A percentile compares a stretch with the other conserved stretches of the same genome.
These are phyloP conservation scores for Anadara kagoshimensis DNA, from an alignment of 1,140 invertebrate genomes.

Conservation along the genomic window DNA sequence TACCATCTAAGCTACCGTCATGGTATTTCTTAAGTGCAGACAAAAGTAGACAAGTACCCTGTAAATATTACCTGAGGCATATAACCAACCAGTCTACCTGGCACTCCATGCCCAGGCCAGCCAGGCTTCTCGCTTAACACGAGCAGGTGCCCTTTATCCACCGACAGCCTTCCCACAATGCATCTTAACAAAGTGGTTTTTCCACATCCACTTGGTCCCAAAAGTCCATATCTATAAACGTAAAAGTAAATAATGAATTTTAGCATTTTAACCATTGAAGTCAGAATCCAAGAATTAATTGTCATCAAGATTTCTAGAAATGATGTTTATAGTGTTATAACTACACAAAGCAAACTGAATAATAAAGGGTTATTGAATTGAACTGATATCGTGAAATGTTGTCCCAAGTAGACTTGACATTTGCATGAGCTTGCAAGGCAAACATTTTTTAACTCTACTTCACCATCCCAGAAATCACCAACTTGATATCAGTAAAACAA, in stretches of 20 bases:
- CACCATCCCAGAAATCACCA: too few relatives aligned
- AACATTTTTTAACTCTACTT: too few relatives aligned
- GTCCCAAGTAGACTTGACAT: too few relatives aligned
- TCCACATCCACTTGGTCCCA: conserved; percentile 72
- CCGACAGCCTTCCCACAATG: conserved; percentile 68
- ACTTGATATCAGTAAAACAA: too few relatives aligned
- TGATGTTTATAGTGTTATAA: background rate
- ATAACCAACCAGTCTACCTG: conserved; percentile 72
- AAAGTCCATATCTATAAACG: conserved; percentile 70
- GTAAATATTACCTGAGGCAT: conserved; percentile 70
- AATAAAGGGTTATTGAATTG: background rate
- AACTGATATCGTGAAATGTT: background rate
- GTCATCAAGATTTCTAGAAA: background rate
- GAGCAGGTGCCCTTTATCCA: conserved; percentile 65
- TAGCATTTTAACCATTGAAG: background rate
- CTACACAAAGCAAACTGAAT: background rate
- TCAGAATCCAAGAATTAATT: background rate
- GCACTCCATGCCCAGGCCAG: conserved; percentile 65
- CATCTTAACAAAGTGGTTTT: conserved; percentile 74
- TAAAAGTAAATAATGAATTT: conserved; percentile 9
- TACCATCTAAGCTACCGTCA: too few relatives aligned
- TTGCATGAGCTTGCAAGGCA: too few relatives aligned
- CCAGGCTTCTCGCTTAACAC: conserved; percentile 71
- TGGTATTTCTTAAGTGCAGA: too few relatives aligned
- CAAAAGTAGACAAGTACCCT: too few relatives aligned